phyloP scores from a whole-genome alignment of 2,888 invertebrate genomes.

The Coenonympha arcania region DNA sequence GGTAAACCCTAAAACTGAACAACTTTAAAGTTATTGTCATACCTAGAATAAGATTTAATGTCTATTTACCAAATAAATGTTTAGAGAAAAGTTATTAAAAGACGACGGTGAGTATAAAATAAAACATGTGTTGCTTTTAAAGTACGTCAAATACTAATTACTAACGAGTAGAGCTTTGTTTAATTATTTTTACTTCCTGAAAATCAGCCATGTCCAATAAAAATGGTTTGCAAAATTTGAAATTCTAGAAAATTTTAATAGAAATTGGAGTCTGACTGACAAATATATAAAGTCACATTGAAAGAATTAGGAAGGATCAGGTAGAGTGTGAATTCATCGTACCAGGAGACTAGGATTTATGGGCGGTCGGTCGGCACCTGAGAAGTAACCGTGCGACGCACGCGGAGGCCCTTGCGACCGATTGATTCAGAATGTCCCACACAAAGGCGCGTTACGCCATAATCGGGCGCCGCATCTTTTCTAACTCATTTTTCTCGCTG shows the following conservation, averaged over 20 bases:
- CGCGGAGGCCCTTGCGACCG: constrained; percentile 46
- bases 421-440: constrained; percentile 64
- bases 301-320: constrained; percentile 18
- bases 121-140: too few species aligned
- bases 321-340: constrained; percentile 19
- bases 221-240: too few species aligned
- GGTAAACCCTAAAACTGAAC: too few species aligned
- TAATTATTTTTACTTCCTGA: too few species aligned
- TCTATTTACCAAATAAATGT: too few species aligned
- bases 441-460: constrained; percentile 68
- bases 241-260: neutral
- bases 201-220: too few species aligned
- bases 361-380: constrained; percentile 38
- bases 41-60: too few species aligned
- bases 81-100: too few species aligned
- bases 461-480: constrained; percentile 73
- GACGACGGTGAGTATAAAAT: too few species aligned
- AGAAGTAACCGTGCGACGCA: constrained; percentile 42
- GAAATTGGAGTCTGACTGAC: neutral
- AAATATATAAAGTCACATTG: constrained; percentile 10
- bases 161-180: too few species aligned
- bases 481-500: constrained; percentile 75
- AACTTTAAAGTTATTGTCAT: too few species aligned
- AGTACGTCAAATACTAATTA: too few species aligned
- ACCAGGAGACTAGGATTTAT: constrained; percentile 41